phyloP scores from a whole-genome alignment of 2,113 vertebrate genomes.

The Bujurquina vittata region DNA sequence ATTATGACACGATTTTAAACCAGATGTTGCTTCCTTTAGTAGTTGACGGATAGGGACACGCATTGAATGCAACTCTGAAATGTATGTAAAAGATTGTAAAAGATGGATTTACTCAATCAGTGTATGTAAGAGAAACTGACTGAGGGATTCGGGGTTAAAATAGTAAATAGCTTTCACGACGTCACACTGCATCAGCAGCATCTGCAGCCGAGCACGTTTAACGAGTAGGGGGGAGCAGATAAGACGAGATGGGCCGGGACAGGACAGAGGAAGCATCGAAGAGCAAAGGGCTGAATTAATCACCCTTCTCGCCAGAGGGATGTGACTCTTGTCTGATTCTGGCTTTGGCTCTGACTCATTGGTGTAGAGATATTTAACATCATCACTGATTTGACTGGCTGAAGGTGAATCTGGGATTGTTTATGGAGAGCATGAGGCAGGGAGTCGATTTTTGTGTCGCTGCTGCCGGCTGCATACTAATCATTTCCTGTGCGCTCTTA shows the following conservation, averaged over 20 bases:
- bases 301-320: background rate
- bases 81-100: background rate
- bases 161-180: slow-evolving; percentile 18
- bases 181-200: slow-evolving; percentile 32
- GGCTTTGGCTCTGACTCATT: slow-evolving; percentile 20
- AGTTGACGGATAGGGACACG: background rate
- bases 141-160: background rate
- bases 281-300: slow-evolving; percentile 25
- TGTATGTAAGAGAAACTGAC: background rate
- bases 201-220: slow-evolving; percentile 30
- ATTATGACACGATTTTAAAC: background rate
- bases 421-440: background rate
- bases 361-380: slow-evolving; percentile 28
- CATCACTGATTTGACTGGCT: slow-evolving; percentile 30
- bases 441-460: background rate
- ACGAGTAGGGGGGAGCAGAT: slow-evolving; percentile 29
- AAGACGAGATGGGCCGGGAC: slow-evolving; percentile 8
- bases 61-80: background rate
- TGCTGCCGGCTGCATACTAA: slow-evolving; percentile 13
- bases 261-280: slow-evolving; percentile 8
- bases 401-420: background rate
- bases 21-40: background rate
- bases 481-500: background rate
- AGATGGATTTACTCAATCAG: background rate
- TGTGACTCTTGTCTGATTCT: slow-evolving; percentile 29